Evolutionary conservation across 2,113 vertebrate genomes (phyloP), one percentile per base, ranked within the genome.

Genomic region (Phalacrocorax carbo): DNA sequence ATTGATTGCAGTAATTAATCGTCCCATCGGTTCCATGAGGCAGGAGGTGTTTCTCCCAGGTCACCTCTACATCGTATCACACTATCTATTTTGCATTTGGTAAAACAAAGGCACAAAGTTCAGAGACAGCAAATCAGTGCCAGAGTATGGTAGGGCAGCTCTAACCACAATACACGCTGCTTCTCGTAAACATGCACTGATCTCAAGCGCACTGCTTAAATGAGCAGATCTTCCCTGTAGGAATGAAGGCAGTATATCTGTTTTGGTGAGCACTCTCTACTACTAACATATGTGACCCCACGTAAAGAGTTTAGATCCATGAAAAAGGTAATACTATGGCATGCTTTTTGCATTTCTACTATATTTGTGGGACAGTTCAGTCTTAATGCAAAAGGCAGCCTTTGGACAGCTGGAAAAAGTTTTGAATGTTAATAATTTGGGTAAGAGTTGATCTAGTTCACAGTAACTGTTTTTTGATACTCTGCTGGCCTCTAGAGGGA

Each of bases 401-500:
- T 75, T 82, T 77, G 32, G n/a, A 68, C 64, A 89, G 42, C 93
- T 84, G 66, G 40, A 86, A 77, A 34, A 86, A 73, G 42, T 71
- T 88, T 88, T 58, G n/a, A 62, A 69, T 51, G 22, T 84, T 82
- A 77, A 61, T 88, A 68, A 48, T 80, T 68, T 84, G 38, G 62
- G 7, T 52, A 81, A 38, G 30, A n/a, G 6, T 58, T 72, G 26
- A 4, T 18, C 78, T 94, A 29, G 69, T 82, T 88, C 42, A 30
- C 8, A 6, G 36, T 75, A 91, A 82, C 76, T 15, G 19, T 40
- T 97, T 97, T 97, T 93, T 95, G 87, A 83, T 96, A 90, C 97
- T 97, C 90, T 98, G 91, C 97, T 98, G 98, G 98, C 97, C 97
- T 97, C 97, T 98, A 96, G 96, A 98, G 98, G 96, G 97, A 61